Evolutionary conservation across 2,113 vertebrate genomes (phyloP), one percentile per base, ranked within the genome.

Genomic region (Coturnix japonica): DNA sequence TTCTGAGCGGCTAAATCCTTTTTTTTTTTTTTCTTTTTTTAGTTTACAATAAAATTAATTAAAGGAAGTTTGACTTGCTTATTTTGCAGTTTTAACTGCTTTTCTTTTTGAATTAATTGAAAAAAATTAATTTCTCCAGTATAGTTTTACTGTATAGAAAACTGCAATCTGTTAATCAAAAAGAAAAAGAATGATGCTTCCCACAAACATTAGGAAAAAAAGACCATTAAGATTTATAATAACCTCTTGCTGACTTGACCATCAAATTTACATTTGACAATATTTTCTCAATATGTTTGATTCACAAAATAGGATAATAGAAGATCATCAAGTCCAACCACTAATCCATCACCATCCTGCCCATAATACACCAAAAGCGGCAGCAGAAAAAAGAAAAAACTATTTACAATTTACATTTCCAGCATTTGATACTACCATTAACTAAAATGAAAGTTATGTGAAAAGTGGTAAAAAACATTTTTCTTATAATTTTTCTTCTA

Each of bases 1-100:
- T 82, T 81, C 61, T 78, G 78, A 85, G 89, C 77, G 85, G 46
- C 46, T 77, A 85, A 87, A 91, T 63, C 43, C 49, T 83, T 57
- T 77, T 56, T 59, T 19, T 67, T 46, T 28, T 70, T 41, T 26
- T 69, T 35, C 39, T 71, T 43, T 47, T 47, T 37, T 13, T 4
- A 60, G 16, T 33, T 59, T 65, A 94, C 14, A 44, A 91, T 46
- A 83, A 94, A 93, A 90, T 81, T 87, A 93, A 97, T 95, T 96
- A 96, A 95, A 79, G 46, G 46, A 92, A 53, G 28, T 86, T 90
- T 88, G n/a, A 59, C 23, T 89, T 91, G 71, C 78, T 92, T 94
- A 70, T 91, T 91, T 93, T 91, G 64, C 75, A 63, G 46, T 80
- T 91, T 81, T 65, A 90, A 90, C 25, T 72, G 53, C 35, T 89